Evolutionary conservation across 92 coral and sea anemone genomes (phyloP), one percentile per base, ranked within the genome.

Genomic region (Siderastrea radians): DNA sequence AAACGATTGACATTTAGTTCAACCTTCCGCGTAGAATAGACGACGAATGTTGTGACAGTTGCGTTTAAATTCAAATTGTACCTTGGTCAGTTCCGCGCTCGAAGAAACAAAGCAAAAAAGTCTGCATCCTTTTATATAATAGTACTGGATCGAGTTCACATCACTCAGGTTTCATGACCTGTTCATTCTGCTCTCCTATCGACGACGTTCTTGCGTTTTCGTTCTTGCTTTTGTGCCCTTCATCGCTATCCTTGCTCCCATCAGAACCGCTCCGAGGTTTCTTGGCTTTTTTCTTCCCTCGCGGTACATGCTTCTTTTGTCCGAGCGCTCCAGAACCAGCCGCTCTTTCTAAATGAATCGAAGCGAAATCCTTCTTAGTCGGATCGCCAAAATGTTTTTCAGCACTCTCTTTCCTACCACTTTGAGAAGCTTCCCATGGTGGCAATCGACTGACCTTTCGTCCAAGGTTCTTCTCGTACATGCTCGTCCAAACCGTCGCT

Each of bases 401-500:
- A 13, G 72, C 71, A 47, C 80, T 86, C 13, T 90, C 91, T 46
- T 91, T 91, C 74, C 84, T 43, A 14, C 84, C 91, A 7, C 60
- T 78, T 16, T 79, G 62, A 7, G 96, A 64, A 47, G 77, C 87
- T 69, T 87, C 87, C 98, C 98, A 95, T 14, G 98, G 98, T 49
- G 98, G 98, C 12, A 93, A 63, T 10, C 90, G 93, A 53, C 98
- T 95, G 13, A 95, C 98, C 48, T 95, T 95, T 38, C 98, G 87
- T 10, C 98, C 98, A 50, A 95, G 89, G 73, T 93, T 93, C 13
- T 95, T 95, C 90, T 95, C 98, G 88, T 95, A 95, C 98, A 95
- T 95, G 74, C 98, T 95, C 26, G 94, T 95, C 98, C 98, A 95
- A 72, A 95, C 91, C 0, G 98, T 93, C 5, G 98, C 96, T n/a